A percentile compares a stretch with the other conserved stretches of the same genome.
phyloP scores from a whole-genome alignment of 2,888 invertebrate genomes.

The Ctena decussata region DNA sequence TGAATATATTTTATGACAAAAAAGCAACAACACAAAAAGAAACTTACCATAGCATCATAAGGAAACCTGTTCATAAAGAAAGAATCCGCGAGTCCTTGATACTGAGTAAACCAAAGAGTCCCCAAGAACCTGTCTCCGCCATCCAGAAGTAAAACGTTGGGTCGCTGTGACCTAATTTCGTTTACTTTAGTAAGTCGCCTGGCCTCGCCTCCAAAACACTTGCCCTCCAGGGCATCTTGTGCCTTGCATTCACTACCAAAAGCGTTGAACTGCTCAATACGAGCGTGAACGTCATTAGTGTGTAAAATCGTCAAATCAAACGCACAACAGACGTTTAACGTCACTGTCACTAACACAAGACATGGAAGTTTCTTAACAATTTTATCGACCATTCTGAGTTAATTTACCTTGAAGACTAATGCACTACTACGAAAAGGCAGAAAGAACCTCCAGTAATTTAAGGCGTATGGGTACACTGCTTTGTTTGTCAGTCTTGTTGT shows the following conservation, averaged over 20 bases:
- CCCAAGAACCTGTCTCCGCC: slow-evolving; percentile 97
- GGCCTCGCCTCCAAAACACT: slow-evolving; percentile 68
- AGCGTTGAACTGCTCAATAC: slow-evolving; percentile 93
- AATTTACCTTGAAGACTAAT: too few relatives aligned
- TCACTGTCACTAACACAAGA: too few relatives aligned
- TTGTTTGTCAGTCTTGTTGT: too few relatives aligned
- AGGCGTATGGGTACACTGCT: too few relatives aligned
- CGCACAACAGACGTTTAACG: too few relatives aligned
- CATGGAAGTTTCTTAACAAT: too few relatives aligned
- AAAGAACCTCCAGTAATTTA: too few relatives aligned
- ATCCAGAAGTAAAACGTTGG: slow-evolving; percentile 92
- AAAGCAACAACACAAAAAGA: too few relatives aligned
- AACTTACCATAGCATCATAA: slow-evolving; percentile 92
- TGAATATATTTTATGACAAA: too few relatives aligned
- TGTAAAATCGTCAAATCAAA: slow-evolving; percentile 93
- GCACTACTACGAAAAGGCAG: too few relatives aligned
- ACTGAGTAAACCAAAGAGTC: slow-evolving; percentile 94
- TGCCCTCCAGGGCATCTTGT: slow-evolving; percentile 83
- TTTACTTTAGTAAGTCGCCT: slow-evolving; percentile 56
- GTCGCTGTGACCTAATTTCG: slow-evolving; percentile 64
- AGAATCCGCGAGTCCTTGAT: slow-evolving; percentile 93
- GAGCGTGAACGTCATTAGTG: slow-evolving; percentile 97
- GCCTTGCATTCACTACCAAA: slow-evolving; percentile 89
- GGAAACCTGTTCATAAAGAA: slow-evolving; percentile 93
- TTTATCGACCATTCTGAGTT: too few relatives aligned